A percentile compares a stretch with the other conserved stretches of the same genome.
Conservation (phyloP, 2,888 invertebrate species). For the Caenorhabditis japonica region DNA sequence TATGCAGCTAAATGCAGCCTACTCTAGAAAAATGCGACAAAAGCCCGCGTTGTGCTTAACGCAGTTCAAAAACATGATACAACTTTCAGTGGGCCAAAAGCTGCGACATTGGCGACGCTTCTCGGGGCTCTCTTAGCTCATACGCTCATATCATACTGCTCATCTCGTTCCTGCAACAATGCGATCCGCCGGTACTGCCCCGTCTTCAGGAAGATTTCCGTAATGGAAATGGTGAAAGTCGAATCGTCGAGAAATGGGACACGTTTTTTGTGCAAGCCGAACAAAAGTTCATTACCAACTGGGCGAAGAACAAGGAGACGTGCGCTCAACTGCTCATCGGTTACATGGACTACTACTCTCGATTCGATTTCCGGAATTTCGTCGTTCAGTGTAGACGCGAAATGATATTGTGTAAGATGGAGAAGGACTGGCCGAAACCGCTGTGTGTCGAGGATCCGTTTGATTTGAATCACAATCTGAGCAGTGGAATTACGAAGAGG, state of each 20-base stretch:
- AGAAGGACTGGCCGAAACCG: constrained; percentile 79
- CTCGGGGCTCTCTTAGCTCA: constrained; percentile 81
- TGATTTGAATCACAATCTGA: constrained; percentile 81
- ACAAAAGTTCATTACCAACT: not conserved
- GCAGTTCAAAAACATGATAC: not conserved
- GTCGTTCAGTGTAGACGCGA: constrained; percentile 63
- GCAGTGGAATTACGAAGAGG: constrained; percentile 78
- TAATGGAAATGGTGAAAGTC: constrained; percentile 1
- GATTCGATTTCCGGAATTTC: constrained; percentile 57
- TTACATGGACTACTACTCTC: constrained; percentile 80
- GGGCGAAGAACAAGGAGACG: constrained; percentile 54
- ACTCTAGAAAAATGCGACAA: too few relatives aligned
- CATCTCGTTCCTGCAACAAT: constrained; percentile 81
- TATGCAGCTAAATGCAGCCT: too few relatives aligned
- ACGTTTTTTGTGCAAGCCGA: constrained; percentile 80
- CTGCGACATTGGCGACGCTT: constrained; percentile 80
- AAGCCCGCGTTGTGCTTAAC: too few relatives aligned
- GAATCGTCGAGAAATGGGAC: constrained; percentile 80
- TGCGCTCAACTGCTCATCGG: constrained; percentile 60
- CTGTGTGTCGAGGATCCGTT: constrained; percentile 83
- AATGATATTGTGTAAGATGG: constrained; percentile 78
- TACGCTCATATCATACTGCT: constrained; percentile 82
- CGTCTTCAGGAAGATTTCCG: constrained; percentile 80
- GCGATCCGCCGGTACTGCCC: constrained; percentile 81
- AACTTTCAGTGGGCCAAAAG: constrained; percentile 80